Base-by-base conservation (phyloP, 1,140 invertebrate species). In the Drosophila lacertosa region DNA sequence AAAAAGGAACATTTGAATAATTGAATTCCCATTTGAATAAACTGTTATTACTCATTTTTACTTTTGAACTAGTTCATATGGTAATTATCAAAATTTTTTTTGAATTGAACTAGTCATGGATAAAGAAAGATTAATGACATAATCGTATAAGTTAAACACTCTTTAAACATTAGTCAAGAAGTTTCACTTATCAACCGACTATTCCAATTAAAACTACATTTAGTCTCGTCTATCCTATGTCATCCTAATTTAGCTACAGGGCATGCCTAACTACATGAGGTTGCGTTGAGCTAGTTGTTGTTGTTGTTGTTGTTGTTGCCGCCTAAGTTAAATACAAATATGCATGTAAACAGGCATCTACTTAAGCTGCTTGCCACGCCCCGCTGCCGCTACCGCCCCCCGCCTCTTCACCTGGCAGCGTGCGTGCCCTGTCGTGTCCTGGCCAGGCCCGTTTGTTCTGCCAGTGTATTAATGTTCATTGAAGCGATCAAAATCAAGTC, bases 401-500 rank as follows among this genome's bases (percentile, higher is more conserved):
- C 32, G 22, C 37, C 7, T 6, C n/a, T 11, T 0, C 16, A 20
- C 3, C 15, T 18, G 6, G 16, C 40, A 10, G 3, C 24, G 9
- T 10, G n/a, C 22, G 16, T 42, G 39, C 40, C n/a, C 22, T 39
- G 6, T 15, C 37, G 18, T 7, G 44, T 10, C 15, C 9, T 22
- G 69, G 39, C 29, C n/a, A n/a, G n/a, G n/a, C n/a, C n/a, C n/a
- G n/a, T n/a, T n/a, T n/a, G 29, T 53, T 53, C 37, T 62, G 45
- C 24, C 57, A 62, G 70, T 78, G 66, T 89, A 89, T 88, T 88
- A 88, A 89, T 88, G 82, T 89, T 89, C 82, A 88, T 81, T 88
- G 83, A 88, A 82, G 82, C 82, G 82, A 88, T 88, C 82, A 88
- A 82, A 88, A 88, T 89, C 82, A 88, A 88, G 83, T 88, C 82